phyloP scores from a whole-genome alignment of 1,140 invertebrate species.

The Papilio glaucus region DNA sequence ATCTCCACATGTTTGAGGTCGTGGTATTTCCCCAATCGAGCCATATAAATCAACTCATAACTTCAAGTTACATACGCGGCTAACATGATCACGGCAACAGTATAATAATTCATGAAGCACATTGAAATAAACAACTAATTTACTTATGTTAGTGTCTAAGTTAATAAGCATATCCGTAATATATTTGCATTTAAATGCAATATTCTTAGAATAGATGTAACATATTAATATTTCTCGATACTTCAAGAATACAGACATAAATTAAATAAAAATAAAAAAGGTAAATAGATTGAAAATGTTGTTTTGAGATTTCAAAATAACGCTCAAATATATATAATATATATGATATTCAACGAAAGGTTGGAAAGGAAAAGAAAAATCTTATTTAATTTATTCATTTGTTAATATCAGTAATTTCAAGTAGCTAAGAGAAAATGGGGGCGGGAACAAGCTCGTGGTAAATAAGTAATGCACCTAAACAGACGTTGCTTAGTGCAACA shows the following conservation, averaged over 20 bases:
- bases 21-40: not conserved
- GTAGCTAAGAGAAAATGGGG: no score
- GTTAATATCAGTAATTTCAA: no score
- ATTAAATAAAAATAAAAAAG: not conserved
- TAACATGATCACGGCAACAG: not conserved
- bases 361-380: no score
- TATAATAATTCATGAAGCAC: not conserved
- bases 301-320: no score
- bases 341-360: no score
- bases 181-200: conserved; percentile 11
- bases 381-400: no score
- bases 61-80: conserved; percentile 1
- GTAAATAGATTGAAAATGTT: no score
- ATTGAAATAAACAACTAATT: conserved; percentile 21
- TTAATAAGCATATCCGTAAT: not conserved
- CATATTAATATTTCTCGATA: not conserved
- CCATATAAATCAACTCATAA: conserved; percentile 10
- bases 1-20: not conserved
- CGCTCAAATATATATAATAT: no score
- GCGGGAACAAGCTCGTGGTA: no score
- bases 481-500: no score
- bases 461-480: no score
- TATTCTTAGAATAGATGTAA: not conserved
- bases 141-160: conserved; percentile 14
- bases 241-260: not conserved